Evolutionary conservation across 92 coral and sea anemone genomes (phyloP).

Genomic region (Epizoanthus rinbou): DNA sequence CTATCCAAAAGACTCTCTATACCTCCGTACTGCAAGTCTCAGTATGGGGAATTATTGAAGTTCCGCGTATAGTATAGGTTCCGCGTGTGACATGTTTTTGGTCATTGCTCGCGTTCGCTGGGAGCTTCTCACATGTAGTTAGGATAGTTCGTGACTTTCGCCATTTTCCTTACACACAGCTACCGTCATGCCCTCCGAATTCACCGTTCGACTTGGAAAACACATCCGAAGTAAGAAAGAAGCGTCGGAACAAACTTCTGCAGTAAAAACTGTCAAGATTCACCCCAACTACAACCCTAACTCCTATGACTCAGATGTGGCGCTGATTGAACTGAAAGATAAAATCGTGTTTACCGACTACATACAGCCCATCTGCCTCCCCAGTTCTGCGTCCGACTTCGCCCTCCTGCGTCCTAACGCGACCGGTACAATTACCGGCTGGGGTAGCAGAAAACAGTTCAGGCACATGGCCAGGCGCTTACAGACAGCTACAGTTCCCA

Average conservation of each 20-base stretch:
- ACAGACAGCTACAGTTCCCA: conserved; percentile 71
- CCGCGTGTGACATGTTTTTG: too few relatives aligned
- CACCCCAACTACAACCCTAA: conserved; percentile 57
- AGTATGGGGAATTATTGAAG: too few relatives aligned
- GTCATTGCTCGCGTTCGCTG: too few relatives aligned
- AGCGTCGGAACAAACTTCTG: conserved; percentile 59
- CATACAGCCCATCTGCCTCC: conserved; percentile 89
- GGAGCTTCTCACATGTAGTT: too few relatives aligned
- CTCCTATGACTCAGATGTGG: conserved; percentile 80
- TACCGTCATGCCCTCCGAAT: conserved; percentile 21
- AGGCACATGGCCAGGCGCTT: conserved; percentile 47
- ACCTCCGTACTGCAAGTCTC: too few relatives aligned
- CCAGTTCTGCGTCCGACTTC: conserved; percentile 53
- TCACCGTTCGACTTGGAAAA: conserved; percentile 84
- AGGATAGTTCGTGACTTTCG: not conserved
- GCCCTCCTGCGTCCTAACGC: conserved; percentile 41
- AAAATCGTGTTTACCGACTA: conserved; percentile 76
- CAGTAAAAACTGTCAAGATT: conserved; percentile 53
- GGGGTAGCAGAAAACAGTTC: conserved; percentile 66
- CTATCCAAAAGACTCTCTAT: too few relatives aligned
- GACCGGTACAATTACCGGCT: conserved; percentile 69
- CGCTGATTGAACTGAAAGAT: conserved; percentile 72
- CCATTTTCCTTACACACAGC: conserved; percentile 23
- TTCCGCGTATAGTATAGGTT: too few relatives aligned
- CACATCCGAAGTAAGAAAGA: conserved; percentile 57